Percentiles rank a stretch among this genome's conserved stretches.
Evolutionary conservation across 2,888 invertebrate species (phyloP).

Genomic region (Crossocerus cetratus): DNA sequence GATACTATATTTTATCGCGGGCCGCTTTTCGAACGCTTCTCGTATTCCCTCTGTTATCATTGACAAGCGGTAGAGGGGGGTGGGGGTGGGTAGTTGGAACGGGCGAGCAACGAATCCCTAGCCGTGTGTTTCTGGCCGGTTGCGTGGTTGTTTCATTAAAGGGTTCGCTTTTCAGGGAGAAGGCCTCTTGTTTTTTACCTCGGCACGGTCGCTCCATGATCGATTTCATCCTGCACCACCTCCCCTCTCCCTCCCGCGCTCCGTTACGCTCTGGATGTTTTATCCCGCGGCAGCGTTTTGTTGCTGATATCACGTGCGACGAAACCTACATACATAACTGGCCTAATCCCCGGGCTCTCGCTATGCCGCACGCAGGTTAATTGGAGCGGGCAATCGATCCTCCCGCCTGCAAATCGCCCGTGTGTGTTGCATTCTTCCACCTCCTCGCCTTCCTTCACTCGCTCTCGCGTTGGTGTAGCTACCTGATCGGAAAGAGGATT

Average conservation of each 20-base stretch:
- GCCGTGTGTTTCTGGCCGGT: slow-evolving; percentile 8
- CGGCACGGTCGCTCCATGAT: neutral
- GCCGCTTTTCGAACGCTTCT: neutral
- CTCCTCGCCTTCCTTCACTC: too few relatives aligned
- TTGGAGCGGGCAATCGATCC: neutral
- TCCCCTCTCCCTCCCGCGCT: neutral
- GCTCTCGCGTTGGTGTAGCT: too few relatives aligned
- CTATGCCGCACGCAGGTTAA: neutral
- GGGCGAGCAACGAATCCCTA: slow-evolving; percentile 10
- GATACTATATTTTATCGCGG: neutral
- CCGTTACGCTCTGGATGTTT: neutral
- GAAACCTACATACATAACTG: neutral
- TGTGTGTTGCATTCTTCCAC: too few relatives aligned
- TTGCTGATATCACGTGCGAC: neutral
- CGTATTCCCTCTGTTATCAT: neutral
- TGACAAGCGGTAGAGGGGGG: neutral
- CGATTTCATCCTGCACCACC: neutral
- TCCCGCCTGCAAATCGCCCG: neutral
- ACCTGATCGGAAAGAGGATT: too few relatives aligned
- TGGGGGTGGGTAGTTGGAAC: neutral
- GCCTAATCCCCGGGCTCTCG: neutral
- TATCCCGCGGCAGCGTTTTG: neutral
- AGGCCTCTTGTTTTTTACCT: too few relatives aligned
- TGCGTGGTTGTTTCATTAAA: neutral
- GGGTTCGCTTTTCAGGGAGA: neutral